Conservation (phyloP, 2,888 invertebrate genomes). For the Drosophila yooni region DNA sequence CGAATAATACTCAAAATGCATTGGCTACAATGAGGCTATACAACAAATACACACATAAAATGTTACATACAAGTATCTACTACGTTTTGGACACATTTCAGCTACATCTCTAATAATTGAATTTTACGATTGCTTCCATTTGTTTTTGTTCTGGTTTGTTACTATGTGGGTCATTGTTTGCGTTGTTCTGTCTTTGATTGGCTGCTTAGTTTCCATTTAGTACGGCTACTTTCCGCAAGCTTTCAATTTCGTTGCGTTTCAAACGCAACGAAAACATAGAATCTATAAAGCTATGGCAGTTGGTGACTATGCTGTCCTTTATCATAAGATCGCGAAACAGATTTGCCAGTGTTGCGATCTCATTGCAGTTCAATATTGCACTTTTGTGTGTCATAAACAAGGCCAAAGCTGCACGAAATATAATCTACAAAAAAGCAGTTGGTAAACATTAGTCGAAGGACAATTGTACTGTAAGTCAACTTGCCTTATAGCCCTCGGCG, state of each 20-base stretch:
- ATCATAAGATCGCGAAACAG: conserved; percentile 92
- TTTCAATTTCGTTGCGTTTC: conserved; percentile 83
- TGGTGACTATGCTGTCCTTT: conserved; percentile 90
- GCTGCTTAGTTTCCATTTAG: conserved; percentile 61
- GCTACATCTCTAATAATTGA: conserved; percentile 75
- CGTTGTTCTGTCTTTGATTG: conserved; percentile 36
- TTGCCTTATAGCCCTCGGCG: conserved; percentile 94
- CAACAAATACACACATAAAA: conserved; percentile 52
- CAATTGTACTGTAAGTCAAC: background rate
- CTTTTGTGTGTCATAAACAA: conserved; percentile 91
- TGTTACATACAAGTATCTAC: conserved; percentile 39
- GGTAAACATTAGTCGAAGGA: background rate
- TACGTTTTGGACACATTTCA: conserved; percentile 61
- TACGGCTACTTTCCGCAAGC: conserved; percentile 81
- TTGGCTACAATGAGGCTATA: conserved; percentile 64
- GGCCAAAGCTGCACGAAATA: conserved; percentile 95
- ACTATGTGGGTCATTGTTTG: conserved; percentile 32
- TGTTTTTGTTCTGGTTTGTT: conserved; percentile 50
- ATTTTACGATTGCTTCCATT: conserved; percentile 75
- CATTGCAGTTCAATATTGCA: conserved; percentile 90
- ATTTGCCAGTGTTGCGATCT: conserved; percentile 92
- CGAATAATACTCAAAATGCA: conserved; percentile 72
- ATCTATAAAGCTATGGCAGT: conserved; percentile 96
- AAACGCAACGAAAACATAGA: conserved; percentile 93
- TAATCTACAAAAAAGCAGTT: conserved; percentile 85